Conservation (phyloP, 2,888 invertebrate species). For the Melipona bicolor region DNA sequence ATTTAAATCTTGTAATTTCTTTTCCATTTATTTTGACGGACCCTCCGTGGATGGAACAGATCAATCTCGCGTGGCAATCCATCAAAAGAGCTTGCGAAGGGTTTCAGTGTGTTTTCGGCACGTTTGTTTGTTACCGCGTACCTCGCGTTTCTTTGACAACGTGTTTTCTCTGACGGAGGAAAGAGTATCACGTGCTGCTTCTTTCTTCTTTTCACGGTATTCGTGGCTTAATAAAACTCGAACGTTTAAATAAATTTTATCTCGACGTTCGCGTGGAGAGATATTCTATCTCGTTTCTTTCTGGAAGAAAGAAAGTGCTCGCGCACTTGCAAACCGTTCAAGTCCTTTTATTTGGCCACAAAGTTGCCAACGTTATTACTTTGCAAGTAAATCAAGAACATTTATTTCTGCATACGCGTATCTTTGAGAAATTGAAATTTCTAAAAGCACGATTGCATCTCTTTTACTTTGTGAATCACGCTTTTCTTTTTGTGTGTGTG, state of each 20-base stretch:
- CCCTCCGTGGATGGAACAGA: constrained; percentile 21
- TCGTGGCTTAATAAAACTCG: background rate
- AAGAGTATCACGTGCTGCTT: background rate
- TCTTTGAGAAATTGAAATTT: background rate
- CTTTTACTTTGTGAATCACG: too few relatives aligned
- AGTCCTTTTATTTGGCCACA: background rate
- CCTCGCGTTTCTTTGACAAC: constrained; percentile 1
- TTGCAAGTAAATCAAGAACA: background rate
- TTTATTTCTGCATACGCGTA: background rate
- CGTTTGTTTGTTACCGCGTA: constrained; percentile 30
- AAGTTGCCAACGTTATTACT: background rate
- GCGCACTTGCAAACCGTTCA: background rate
- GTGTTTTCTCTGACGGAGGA: background rate
- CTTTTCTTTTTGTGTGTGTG: background rate
- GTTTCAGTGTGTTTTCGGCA: constrained; percentile 6
- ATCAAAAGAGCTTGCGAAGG: constrained; percentile 35
- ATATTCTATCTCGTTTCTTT: background rate
- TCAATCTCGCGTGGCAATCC: constrained; percentile 36
- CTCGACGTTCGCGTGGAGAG: background rate
- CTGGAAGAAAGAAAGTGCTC: too few relatives aligned
- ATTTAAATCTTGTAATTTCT: constrained; percentile 13
- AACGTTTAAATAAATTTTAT: background rate
- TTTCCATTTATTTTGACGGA: constrained; percentile 27
- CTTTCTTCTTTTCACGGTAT: background rate
- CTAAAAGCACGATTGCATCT: background rate